A percentile compares a stretch with the other conserved stretches of the same genome.
These are phyloP conservation scores for Cephalotes varians DNA, from an alignment of 2,888 invertebrate species.

Conservation along the genomic window DNA sequence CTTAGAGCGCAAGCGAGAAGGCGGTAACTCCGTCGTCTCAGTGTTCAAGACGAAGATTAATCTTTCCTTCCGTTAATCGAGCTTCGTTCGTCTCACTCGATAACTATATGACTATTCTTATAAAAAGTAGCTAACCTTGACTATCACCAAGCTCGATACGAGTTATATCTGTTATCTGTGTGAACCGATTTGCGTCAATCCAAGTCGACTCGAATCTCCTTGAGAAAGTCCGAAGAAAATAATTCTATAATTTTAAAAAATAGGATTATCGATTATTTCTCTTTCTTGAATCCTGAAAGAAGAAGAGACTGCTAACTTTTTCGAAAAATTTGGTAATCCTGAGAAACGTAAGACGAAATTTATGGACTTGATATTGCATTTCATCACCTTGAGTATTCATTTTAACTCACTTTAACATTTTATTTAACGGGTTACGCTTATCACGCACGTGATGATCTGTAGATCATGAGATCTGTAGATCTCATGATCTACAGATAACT, in stretches of 20 bases:
- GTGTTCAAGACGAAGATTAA: slow-evolving; percentile 11
- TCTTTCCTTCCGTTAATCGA: slow-evolving; percentile 60
- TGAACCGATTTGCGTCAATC: neutral
- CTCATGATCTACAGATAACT: neutral
- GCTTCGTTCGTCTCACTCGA: slow-evolving; percentile 12
- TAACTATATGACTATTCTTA: slow-evolving; percentile 59
- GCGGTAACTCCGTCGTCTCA: slow-evolving; percentile 29
- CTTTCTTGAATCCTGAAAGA: neutral
- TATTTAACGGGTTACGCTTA: neutral
- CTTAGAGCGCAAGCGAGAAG: slow-evolving; percentile 12
- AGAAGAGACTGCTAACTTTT: neutral
- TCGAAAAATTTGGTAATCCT: neutral
- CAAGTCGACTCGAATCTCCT: neutral
- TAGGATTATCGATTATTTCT: neutral
- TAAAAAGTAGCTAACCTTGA: slow-evolving; percentile 68
- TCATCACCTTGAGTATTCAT: slow-evolving; percentile 18
- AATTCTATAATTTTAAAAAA: neutral
- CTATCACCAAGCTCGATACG: slow-evolving; percentile 63
- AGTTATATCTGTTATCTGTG: slow-evolving; percentile 11
- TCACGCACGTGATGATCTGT: too few relatives aligned
- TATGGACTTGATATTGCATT: slow-evolving; percentile 18
- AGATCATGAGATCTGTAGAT: too few relatives aligned
- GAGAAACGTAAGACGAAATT: neutral
- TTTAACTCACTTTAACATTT: too few relatives aligned
- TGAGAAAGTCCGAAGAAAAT: neutral